Percentiles rank a stretch among this genome's conserved stretches.
Evolutionary conservation across 2,888 invertebrate species (phyloP).

Genomic region (Physocephala rufipes): DNA sequence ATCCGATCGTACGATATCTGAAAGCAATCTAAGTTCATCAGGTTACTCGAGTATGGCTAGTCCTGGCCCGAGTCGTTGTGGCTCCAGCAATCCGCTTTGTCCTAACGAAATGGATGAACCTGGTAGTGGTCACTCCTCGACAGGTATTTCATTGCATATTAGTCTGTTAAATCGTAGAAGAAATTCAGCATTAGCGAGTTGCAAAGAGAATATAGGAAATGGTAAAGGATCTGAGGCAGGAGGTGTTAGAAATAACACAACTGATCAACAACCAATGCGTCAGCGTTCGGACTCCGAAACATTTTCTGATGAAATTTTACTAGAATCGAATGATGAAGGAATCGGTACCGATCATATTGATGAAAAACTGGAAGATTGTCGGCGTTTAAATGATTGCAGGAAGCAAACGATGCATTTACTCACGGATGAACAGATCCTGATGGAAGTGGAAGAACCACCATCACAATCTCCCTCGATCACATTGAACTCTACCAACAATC

Average conservation of each 20-base stretch:
- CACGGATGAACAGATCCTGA: conserved; percentile 49
- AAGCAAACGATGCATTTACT: conserved; percentile 46
- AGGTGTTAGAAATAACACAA: conserved; percentile 41
- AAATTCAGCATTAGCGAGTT: conserved; percentile 72
- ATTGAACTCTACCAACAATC: conserved; percentile 54
- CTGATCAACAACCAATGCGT: conserved; percentile 56
- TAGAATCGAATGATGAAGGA: conserved; percentile 81
- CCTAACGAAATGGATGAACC: conserved; percentile 80
- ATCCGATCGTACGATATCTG: conserved; percentile 80
- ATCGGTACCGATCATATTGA: conserved; percentile 77
- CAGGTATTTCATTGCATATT: conserved; percentile 52
- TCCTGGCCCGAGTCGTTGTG: conserved; percentile 83
- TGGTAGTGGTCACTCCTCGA: conserved; percentile 67
- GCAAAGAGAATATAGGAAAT: conserved; percentile 66
- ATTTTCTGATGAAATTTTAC: conserved; percentile 75
- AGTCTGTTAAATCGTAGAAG: conserved; percentile 69
- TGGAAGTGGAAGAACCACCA: conserved; percentile 52
- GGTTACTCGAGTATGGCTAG: conserved; percentile 88
- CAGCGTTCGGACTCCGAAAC: conserved; percentile 80
- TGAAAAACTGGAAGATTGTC: conserved; percentile 71
- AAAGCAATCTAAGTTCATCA: conserved; percentile 84
- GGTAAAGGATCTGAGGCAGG: conserved; percentile 45
- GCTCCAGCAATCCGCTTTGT: conserved; percentile 82
- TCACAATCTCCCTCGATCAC: conserved; percentile 54
- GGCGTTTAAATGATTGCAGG: conserved; percentile 46